Evolutionary conservation across 1,140 invertebrate genomes (phyloP).

Genomic region (Trissolcus basalis): DNA sequence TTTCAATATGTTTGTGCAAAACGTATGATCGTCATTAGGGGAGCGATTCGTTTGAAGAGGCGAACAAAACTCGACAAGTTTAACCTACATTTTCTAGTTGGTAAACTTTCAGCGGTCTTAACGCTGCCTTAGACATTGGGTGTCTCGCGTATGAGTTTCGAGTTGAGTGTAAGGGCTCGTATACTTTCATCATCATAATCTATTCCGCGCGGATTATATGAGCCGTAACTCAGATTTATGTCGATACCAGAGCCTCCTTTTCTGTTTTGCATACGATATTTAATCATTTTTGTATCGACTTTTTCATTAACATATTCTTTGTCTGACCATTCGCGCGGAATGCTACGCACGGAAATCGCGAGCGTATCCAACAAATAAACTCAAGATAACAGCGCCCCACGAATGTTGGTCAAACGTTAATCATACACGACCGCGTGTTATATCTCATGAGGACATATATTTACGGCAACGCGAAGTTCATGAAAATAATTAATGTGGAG

Average conservation of each 20-base stretch:
- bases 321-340: conserved; percentile 2
- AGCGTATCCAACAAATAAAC: conserved; percentile 21
- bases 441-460: conserved; percentile 42
- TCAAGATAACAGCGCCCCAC: conserved; percentile 22
- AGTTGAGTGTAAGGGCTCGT: conserved; percentile 6
- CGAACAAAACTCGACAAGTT: conserved; percentile 31
- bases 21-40: conserved; percentile 9
- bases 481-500: conserved; percentile 46
- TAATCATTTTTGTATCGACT: conserved; percentile 1
- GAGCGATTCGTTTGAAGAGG: conserved; percentile 14
- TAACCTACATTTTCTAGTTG: conserved; percentile 45
- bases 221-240: conserved; percentile 13
- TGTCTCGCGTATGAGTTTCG: conserved; percentile 17
- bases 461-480: conserved; percentile 35
- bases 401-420: conserved; percentile 43
- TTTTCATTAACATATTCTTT: background rate
- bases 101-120: conserved; percentile 41
- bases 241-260: background rate
- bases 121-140: conserved; percentile 18
- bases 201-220: conserved; percentile 4
- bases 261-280: background rate
- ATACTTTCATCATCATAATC: conserved; percentile 18
- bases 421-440: conserved; percentile 34
- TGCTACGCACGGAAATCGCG: conserved; percentile 2
- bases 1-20: background rate